phyloP scores from a whole-genome alignment of 2,888 invertebrate species.

The Melinaea marsaeus region DNA sequence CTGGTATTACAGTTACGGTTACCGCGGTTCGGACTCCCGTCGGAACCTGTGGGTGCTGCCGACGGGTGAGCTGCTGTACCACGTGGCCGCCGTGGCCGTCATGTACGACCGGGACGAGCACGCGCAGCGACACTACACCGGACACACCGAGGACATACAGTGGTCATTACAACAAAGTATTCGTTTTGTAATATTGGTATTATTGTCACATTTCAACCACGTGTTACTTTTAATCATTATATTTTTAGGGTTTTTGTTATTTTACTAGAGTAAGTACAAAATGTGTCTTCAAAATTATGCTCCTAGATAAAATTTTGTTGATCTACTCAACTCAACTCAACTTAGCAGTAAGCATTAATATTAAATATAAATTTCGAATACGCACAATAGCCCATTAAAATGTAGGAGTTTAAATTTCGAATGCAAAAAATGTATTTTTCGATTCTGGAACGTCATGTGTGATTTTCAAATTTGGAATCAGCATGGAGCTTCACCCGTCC shows the following conservation, averaged over 20 bases:
- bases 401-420: not conserved
- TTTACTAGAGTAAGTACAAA: no score
- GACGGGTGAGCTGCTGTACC: constrained; percentile 94
- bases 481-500: constrained; percentile 93
- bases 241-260: no score
- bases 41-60: constrained; percentile 95
- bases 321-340: no score
- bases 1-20: constrained; percentile 82
- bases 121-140: constrained; percentile 91
- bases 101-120: constrained; percentile 92
- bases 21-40: constrained; percentile 93
- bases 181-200: no score
- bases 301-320: no score
- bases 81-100: constrained; percentile 94
- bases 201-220: no score
- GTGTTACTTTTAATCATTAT: no score
- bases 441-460: not conserved
- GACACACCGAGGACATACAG: constrained; percentile 95
- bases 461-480: constrained; percentile 45
- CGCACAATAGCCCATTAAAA: no score
- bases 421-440: not conserved
- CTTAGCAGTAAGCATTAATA: no score
- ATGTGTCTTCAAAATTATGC: no score
- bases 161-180: constrained; percentile 76
- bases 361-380: no score